Evolutionary conservation across 2,113 vertebrate species (phyloP).

Genomic region (Ranitomeya variabilis): DNA sequence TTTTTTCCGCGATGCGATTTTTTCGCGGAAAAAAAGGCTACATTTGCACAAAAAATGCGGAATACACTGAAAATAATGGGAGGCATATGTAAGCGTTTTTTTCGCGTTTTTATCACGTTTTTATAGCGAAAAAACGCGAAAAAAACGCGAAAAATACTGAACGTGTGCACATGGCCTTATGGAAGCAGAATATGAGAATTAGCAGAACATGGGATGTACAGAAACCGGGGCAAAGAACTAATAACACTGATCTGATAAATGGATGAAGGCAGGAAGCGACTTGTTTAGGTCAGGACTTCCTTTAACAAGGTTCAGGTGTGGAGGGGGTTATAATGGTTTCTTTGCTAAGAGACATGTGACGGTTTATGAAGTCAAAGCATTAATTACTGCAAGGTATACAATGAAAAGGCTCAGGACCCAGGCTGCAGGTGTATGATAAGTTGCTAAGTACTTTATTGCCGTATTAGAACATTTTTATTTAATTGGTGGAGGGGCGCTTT

Average conservation of each 20-base stretch:
- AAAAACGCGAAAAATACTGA: no score
- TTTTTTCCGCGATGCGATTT: no score
- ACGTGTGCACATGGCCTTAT: no score
- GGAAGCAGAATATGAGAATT: background rate
- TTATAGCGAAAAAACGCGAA: no score
- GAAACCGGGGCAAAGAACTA: background rate
- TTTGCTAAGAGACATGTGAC: background rate
- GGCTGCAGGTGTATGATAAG: background rate
- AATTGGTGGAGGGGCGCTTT: background rate
- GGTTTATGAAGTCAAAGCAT: background rate
- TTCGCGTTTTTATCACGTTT: no score
- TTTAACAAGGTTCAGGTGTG: constrained; percentile 9
- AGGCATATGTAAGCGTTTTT: no score
- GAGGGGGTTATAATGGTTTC: background rate
- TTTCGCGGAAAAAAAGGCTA: no score
- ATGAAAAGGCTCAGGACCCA: background rate
- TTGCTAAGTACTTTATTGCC: background rate
- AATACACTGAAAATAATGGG: no score
- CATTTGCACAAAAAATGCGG: no score
- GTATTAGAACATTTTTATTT: background rate
- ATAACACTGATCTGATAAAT: constrained; percentile 5
- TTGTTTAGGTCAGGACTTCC: constrained; percentile 1
- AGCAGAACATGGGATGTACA: background rate
- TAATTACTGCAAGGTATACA: background rate
- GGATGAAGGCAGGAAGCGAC: background rate